Conservation (phyloP, 2,113 vertebrate species). For the Geococcyx californianus region DNA sequence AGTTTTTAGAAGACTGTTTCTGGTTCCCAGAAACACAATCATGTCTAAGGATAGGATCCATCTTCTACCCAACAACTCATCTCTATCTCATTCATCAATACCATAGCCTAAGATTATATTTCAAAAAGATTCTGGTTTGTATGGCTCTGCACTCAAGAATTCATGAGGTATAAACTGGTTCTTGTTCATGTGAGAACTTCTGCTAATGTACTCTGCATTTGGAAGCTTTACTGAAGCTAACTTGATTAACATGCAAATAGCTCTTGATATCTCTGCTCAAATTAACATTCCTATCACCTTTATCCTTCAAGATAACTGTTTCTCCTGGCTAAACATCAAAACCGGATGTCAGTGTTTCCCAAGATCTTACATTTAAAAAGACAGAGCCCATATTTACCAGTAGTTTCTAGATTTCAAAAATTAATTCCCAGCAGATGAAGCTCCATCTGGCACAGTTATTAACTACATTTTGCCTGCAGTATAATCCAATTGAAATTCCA, state of each 20-base stretch:
- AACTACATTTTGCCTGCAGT: not conserved
- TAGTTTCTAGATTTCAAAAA: not conserved
- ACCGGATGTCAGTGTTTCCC: not conserved
- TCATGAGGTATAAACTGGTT: slow-evolving; percentile 8
- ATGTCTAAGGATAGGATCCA: not conserved
- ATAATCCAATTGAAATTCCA: not conserved
- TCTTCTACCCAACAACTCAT: not conserved
- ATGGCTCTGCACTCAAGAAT: not conserved
- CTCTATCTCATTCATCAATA: not conserved
- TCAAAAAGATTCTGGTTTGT: not conserved
- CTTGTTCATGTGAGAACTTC: not conserved
- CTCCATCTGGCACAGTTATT: slow-evolving; percentile 27
- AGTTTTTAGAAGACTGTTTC: not conserved
- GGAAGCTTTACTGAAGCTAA: not conserved
- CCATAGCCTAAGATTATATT: not conserved
- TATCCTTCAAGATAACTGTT: slow-evolving; percentile 18
- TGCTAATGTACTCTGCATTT: not conserved
- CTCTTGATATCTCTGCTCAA: not conserved
- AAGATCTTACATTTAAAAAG: slow-evolving; percentile 37
- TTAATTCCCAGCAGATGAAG: not conserved
- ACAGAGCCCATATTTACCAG: not conserved
- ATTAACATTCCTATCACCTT: slow-evolving; percentile 43
- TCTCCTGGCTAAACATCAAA: slow-evolving; percentile 32
- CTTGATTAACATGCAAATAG: slow-evolving; percentile 38
- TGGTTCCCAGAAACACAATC: not conserved